Conservation (phyloP, 2,113 vertebrate species). For the Dasyprocta punctata region DNA sequence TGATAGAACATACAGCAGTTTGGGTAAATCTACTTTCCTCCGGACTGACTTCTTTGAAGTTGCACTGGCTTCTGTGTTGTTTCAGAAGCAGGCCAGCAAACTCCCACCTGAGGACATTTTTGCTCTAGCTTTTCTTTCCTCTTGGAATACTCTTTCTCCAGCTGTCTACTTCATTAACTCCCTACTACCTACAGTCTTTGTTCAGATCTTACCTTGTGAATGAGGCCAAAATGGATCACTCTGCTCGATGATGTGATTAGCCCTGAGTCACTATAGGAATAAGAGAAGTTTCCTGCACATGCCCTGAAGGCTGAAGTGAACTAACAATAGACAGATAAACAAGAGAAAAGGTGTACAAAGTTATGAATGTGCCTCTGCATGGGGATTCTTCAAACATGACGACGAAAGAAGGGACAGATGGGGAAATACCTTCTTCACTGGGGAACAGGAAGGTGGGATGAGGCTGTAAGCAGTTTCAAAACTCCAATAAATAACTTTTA, state of each 20-base stretch:
- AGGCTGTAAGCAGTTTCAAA: background rate
- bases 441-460: background rate
- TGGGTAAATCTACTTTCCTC: background rate
- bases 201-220: background rate
- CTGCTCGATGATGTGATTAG: background rate
- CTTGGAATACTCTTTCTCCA: background rate
- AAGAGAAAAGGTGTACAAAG: background rate
- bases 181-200: background rate
- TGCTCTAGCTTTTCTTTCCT: background rate
- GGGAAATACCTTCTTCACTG: background rate
- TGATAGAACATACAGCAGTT: background rate
- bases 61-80: background rate
- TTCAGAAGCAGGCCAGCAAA: background rate
- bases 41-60: background rate
- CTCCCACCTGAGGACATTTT: background rate
- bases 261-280: background rate
- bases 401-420: background rate
- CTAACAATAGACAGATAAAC: background rate
- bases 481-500: background rate
- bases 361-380: background rate
- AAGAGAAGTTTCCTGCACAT: background rate
- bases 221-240: background rate
- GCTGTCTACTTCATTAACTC: background rate
- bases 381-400: background rate
- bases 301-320: background rate